Conservation (phyloP, 2,113 vertebrate genomes). For the Myrmecobius fasciatus region DNA sequence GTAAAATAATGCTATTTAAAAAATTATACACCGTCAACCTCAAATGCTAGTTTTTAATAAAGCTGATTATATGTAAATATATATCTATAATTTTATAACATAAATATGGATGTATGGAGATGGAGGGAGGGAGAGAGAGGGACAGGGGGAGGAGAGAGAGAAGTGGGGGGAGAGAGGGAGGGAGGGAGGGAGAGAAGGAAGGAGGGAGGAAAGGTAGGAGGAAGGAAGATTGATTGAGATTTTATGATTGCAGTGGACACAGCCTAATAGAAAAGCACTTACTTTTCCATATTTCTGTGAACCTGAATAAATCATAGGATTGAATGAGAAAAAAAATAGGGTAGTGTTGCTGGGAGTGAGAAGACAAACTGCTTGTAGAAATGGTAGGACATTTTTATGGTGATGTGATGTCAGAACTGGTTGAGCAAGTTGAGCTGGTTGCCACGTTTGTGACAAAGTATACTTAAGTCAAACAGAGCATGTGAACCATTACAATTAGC, state of each 20-base stretch:
- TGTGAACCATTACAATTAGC: neutral
- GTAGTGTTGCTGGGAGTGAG: neutral
- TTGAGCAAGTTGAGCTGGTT: neutral
- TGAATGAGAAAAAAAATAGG: neutral
- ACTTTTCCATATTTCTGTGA: neutral
- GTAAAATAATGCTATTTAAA: neutral
- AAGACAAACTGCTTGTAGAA: neutral
- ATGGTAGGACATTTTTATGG: neutral
- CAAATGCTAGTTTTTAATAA: neutral
- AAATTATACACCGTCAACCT: neutral
- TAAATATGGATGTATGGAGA: neutral
- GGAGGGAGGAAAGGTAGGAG: no score
- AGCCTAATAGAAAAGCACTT: neutral
- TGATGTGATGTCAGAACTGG: neutral
- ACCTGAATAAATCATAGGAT: neutral
- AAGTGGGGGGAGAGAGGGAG: neutral
- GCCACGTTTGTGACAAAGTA: neutral
- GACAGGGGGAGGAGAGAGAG: neutral
- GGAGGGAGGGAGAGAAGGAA: neutral
- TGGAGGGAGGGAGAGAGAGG: neutral
- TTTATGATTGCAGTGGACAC: neutral
- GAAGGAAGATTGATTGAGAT: no score
- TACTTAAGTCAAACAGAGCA: neutral
- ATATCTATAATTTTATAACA: neutral
- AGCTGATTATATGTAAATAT: neutral